Evolutionary conservation across 2,888 invertebrate species (phyloP), one percentile per base, ranked within the genome.

Genomic region (Drosophila antonietae): DNA sequence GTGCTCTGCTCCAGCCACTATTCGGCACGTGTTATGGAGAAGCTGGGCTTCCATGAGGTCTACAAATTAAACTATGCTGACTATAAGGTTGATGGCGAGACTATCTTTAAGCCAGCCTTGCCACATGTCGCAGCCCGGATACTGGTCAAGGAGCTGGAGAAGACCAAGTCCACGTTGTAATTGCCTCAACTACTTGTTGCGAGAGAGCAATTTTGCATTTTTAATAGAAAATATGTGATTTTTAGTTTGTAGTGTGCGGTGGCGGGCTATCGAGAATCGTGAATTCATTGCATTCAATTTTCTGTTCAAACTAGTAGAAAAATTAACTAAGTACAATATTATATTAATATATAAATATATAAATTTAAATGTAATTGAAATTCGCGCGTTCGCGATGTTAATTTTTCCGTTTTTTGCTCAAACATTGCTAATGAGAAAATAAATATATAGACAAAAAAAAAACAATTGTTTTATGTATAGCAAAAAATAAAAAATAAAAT

Each of bases 1-100:
- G 94, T 95, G 47, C 95, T 97, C 79, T 96, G 97, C 69, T 95
- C 96, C 7, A 97, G 97, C 85, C 94, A 95, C 68, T 97, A 94
- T 91, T 96, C 97, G 2, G 96, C 96, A 0, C 95, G 94, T 90
- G 95, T 96, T 0, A 95, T 96, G 58, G 95, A 95, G 73, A 94
- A 95, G 80, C 92, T 95, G 31, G 96, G 96, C 47, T 97, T 96
- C 92, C 94, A 95, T 43, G 94, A 95, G 88, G 94, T 95, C 58
- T 96, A 95, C 91, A 93, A 94, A 44, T 92, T 95, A 18, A 93
- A 94, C 6, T 97, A 96, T 89, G 92, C 92, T 0, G 95, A 96
- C 58, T 95, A 96, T 83, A 89, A 90, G 64, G 94, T 94, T 60
- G 93, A 95, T 58, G 95, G 95, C 15, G 94, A 95, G 53, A 93